Evolutionary conservation across 92 coral and sea anemone species (phyloP), one percentile per base, ranked within the genome.

Genomic region (Phenganax stokvisi): DNA sequence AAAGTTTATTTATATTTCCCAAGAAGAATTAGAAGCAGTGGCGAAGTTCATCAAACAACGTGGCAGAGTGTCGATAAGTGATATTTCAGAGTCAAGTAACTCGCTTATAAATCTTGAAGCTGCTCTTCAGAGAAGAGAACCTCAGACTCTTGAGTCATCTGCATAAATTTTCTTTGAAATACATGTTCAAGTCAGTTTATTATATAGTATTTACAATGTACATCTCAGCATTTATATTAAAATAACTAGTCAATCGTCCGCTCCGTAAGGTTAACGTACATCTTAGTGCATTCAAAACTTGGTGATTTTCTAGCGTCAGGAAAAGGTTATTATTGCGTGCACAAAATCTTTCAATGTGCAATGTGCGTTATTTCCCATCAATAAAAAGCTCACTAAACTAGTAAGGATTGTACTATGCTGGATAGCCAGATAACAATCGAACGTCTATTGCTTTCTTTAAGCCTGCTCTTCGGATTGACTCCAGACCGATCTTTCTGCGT

Each of bases 41-140:
- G 99, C 99, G 16, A 92, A 88, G 89, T 96, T 96, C 76, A 96
- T 96, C 83, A 92, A 92, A 75, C 99, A 96, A 77, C 87, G 99
- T 67, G 99, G 99, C 15, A 84, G 99, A 54, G 96, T 96, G 7
- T 92, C 99, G 17, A 96, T 96, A 77, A 84, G 90, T 64, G 99
- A 96, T 51, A 85, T 96, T 0, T 97, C 99, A 12, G 97, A 96
- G 55, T 92, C 96, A 56, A 96, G 99, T 70, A 96, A 92, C 84
- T 82, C 91, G 59, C 86, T 96, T 25, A 92, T 96, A 68, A 96
- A 96, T 81, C 88, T 96, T 63, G 90, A 92, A 64, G 77, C 98
- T 75, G 88, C 85, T 54, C 37, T 79, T 63, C 72, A 79, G 53
- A 76, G 72, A 52, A 80, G 58, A 51, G 86, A 88, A 52, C 68